Evolutionary conservation across 2,888 invertebrate species (phyloP), one percentile per base, ranked within the genome.

Genomic region (Ormyrus pomaceus): DNA sequence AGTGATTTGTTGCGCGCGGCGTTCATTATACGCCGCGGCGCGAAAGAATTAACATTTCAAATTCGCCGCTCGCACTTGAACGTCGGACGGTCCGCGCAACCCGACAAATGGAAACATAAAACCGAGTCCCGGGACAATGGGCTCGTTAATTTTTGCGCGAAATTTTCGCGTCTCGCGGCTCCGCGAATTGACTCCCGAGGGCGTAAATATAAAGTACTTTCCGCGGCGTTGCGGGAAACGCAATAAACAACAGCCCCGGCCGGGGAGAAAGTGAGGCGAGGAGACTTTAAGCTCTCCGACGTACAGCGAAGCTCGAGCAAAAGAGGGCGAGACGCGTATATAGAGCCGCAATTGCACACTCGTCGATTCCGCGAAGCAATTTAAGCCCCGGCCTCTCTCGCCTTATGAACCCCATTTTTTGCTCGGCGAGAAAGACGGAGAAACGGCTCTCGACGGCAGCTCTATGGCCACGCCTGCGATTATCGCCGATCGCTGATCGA

Each of bases 1-100:
- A 13, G 50, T 34, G 72, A 78, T 53, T 72, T 61, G 72, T 68
- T 34, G 19, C 34, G 6, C n/a, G 46, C 10, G 59, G 59, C 65
- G 50, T 61, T 78, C 68, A 69, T 62, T 64, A 48, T 48, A 6
- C 5, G 4, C 53, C 51, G 64, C 7, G 9, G 62, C 19, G 65
- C 13, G 13, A 55, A 80, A 75, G 66, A 71, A 72, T 71, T 71
- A 34, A 13, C 65, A 76, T 76, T 76, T 76, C 50, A 76, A 76
- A 76, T 70, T 64, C 66, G 10, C 34, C 11, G 48, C 53, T 13
- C 61, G 48, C 48, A 10, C 61, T 8, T 45, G 13, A 10, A 4
- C 13, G 11, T 8, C 51, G 45, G 19, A 10, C 48, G 9, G 55
- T 69, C 56, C 34, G 34, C 50, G 48, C 50, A 34, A 55, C 71